These are phyloP conservation scores for Galbula dea DNA, from an alignment of 2,113 vertebrate genomes.

Conservation along the genomic window DNA sequence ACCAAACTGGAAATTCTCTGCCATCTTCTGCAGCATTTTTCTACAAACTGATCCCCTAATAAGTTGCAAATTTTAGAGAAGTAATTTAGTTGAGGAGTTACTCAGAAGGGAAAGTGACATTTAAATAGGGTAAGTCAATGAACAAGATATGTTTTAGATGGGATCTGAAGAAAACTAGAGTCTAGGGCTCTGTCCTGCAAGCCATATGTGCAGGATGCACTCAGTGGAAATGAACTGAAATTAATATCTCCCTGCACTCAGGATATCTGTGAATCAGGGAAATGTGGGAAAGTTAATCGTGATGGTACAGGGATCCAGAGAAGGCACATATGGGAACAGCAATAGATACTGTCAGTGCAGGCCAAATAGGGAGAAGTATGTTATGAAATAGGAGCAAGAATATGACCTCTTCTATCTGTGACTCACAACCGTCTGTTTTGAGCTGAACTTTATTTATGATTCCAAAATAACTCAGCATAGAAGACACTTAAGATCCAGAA, in stretches of 20 bases:
- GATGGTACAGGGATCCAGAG: background rate
- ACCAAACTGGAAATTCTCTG: background rate
- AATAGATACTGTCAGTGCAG: background rate
- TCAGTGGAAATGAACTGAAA: background rate
- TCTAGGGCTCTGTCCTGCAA: background rate
- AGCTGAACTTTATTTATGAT: slow-evolving; percentile 8
- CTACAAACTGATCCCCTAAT: background rate
- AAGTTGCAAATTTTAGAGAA: background rate
- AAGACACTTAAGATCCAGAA: background rate
- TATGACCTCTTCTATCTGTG: slow-evolving; percentile 18
- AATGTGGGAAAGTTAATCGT: background rate
- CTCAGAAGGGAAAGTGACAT: background rate
- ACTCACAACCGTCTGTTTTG: slow-evolving; percentile 42
- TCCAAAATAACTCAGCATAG: background rate
- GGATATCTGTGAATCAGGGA: background rate
- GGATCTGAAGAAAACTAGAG: background rate
- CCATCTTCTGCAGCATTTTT: background rate
- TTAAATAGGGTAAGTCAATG: background rate
- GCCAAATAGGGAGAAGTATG: background rate
- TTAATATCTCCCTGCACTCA: background rate
- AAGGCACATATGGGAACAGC: background rate
- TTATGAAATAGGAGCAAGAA: background rate
- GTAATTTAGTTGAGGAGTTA: background rate
- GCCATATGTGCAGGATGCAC: background rate
- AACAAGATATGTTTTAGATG: background rate